Conservation (phyloP, 2,888 invertebrate genomes). For the Himalopsyche anomala region DNA sequence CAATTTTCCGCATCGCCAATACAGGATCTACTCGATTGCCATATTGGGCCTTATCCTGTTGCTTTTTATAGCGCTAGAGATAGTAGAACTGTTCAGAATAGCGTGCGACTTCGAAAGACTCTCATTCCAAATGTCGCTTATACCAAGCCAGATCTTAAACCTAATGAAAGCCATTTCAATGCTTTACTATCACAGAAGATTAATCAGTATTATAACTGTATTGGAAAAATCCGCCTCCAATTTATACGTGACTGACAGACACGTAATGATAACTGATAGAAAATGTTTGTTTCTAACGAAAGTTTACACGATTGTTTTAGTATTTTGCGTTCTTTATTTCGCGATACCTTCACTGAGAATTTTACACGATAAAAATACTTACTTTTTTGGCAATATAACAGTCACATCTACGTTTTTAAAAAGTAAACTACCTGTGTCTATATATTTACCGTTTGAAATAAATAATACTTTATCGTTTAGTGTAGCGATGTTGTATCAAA, state of each 20-base stretch:
- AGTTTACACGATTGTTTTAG: not conserved
- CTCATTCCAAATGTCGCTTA: slow-evolving; percentile 10
- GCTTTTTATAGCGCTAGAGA: not conserved
- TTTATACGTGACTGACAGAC: not conserved
- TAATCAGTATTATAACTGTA: not conserved
- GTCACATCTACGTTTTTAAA: not conserved
- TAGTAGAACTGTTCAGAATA: slow-evolving; percentile 16
- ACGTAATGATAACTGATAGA: slow-evolving; percentile 8
- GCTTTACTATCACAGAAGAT: not conserved
- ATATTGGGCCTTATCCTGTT: not conserved
- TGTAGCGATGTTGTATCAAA: not conserved
- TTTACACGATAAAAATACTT: not conserved
- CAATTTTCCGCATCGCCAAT: slow-evolving; percentile 1
- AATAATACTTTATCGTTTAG: not conserved
- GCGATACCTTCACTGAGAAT: not conserved
- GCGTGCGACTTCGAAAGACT: slow-evolving; percentile 14
- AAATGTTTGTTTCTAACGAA: slow-evolving; percentile 4
- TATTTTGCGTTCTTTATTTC: slow-evolving; percentile 3
- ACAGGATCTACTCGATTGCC: slow-evolving; percentile 17
- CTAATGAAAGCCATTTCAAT: slow-evolving; percentile 7
- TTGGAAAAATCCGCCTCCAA: not conserved
- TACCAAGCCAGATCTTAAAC: slow-evolving; percentile 15
- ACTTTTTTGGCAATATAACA: not conserved
- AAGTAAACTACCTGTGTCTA: not conserved
- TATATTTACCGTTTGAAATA: slow-evolving; percentile 4